Evolutionary conservation across 2,797 vertebrate species (phyloP), one percentile per base, ranked within the genome.

Genomic region (Sebastes cheni): DNA sequence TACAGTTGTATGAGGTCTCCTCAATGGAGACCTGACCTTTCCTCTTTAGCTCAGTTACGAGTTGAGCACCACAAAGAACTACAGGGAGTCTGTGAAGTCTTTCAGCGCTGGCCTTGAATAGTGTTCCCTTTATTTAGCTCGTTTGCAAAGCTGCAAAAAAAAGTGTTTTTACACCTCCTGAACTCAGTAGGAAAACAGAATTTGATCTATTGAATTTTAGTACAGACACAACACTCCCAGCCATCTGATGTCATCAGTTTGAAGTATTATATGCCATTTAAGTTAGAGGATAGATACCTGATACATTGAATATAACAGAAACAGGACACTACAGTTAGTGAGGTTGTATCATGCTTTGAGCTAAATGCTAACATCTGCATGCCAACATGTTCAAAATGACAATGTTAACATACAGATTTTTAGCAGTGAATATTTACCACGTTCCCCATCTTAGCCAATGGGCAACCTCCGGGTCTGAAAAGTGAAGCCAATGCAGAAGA

Each of bases 21-120:
- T 89, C 90, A 86, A 66, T 39, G 54, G 86, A 90, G 93, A 88
- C 75, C 59, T 94, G 89, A 95, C 90, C 91, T 95, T 88, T 90
- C 56, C 77, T 85, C 80, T 66, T 80, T 2, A 77, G 80, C 78
- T 80, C 87, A 72, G 83, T 88, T 86, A 83, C 25, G 68, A 87
- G 88, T 77, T 77, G 76, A 79, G 77, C 59, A 83, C 72, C 85
- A 82, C 83, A 77, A 80, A 79, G 72, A 87, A 79, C 89, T 52
- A 18, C 82, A 70, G 88, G 87, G 87, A 82, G 68, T 86, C 83
- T 83, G 32, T 80, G 72, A 88, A 50, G 74, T 76, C 59, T 74
- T 81, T 89, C 83, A 91, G 60, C 39, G 68, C 69, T 79, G 23
- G 32, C 39, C 60, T 81, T 46, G 86, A 88, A 88, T 65, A 83